phyloP scores from a whole-genome alignment of 2,888 invertebrate species.

The Nebria salina region DNA sequence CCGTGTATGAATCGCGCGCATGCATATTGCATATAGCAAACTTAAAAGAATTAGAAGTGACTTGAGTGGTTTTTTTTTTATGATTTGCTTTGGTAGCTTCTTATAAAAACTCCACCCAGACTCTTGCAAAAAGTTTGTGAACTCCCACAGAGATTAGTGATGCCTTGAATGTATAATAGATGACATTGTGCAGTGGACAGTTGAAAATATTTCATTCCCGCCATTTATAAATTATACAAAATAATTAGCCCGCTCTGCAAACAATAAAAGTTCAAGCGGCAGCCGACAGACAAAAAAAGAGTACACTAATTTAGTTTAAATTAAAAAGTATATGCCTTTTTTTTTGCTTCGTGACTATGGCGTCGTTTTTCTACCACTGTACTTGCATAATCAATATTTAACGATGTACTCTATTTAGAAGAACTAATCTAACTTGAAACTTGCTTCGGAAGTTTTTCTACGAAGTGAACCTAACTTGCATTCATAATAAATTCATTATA shows the following conservation, averaged over 20 bases:
- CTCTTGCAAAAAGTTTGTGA: neutral
- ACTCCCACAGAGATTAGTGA: conserved; percentile 16
- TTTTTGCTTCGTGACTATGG: neutral
- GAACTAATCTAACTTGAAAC: conserved; percentile 15
- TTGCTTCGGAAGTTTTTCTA: conserved; percentile 17
- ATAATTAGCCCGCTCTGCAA: conserved; percentile 42
- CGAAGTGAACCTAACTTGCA: conserved; percentile 13
- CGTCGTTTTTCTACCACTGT: conserved; percentile 10
- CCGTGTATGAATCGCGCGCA: neutral
- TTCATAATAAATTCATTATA: conserved; percentile 27
- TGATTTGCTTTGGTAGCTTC: too few relatives aligned
- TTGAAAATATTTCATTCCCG: conserved; percentile 41
- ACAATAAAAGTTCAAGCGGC: conserved; percentile 37
- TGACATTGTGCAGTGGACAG: conserved; percentile 24
- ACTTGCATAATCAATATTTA: conserved; percentile 40
- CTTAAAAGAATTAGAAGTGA: too few relatives aligned
- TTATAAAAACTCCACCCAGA: neutral
- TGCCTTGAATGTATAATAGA: conserved; percentile 38
- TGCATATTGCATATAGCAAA: neutral
- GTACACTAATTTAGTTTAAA: conserved; percentile 34
- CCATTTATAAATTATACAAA: conserved; percentile 46
- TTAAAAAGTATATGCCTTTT: conserved; percentile 35
- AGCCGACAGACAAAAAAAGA: conserved; percentile 6
- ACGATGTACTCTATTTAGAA: conserved; percentile 6
- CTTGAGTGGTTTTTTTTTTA: too few relatives aligned